Base-by-base conservation (phyloP, 2,888 invertebrate genomes). In the Xestia rhomboidea region DNA sequence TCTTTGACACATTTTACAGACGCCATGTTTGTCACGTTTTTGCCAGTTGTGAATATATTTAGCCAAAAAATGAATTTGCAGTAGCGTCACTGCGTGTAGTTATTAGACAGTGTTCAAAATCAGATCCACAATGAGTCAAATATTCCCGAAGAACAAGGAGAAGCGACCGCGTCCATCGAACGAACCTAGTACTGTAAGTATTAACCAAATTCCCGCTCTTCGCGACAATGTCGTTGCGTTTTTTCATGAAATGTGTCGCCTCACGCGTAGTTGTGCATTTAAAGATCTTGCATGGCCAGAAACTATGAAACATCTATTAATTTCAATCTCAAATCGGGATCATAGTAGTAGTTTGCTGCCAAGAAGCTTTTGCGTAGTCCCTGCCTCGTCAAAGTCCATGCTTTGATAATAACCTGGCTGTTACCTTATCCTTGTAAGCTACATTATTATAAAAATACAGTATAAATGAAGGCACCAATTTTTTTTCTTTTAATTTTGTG, bases 1-100 rank as follows among this genome's bases (percentile, higher is more conserved):
- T 88, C 88, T 89, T 84, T 93, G 94, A 93, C 93, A 93, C 89
- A 90, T 92, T 91, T 87, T 84, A 86, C 74, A 86, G 95, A 95
- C 96, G 96, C 96, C 96, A 96, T 96, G 93, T 95, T 96, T 94
- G 96, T 96, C 96, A 96, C 96, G 96, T 96, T 96, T 96, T 95
- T 94, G 91, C 93, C 89, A 93, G 92, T 94, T 91, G 92, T 93
- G 93, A 93, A 92, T 93, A 91, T 87, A 92, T 92, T 92, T 91
- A 90, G 89, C 82, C 86, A 91, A 91, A 92, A 91, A 89, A 89
- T 90, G 63, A 79, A 83, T 85, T 85, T 86, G 62, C 80, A 83
- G 72, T 86, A 82, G 79, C 78, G 74, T 81, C 41, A 70, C 51
- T 79, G 75, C 78, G 60, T 82, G 68, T 75, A 77, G 77, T 79